Conservation (phyloP, 2,113 vertebrate genomes). For the Spilogale gracilis region DNA sequence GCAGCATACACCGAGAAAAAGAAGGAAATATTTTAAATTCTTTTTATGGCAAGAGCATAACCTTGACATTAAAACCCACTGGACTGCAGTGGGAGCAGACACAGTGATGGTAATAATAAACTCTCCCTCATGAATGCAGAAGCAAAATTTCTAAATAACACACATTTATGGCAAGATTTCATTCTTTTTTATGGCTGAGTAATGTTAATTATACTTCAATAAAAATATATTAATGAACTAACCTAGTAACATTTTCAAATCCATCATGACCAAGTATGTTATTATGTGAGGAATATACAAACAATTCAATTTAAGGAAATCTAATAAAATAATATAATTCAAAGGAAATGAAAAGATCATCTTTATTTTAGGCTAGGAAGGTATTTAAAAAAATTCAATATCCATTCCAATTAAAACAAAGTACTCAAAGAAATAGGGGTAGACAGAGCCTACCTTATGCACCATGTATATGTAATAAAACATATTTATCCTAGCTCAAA, state of each 20-base stretch:
- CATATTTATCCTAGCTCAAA: background rate
- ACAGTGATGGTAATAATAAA: accelerated
- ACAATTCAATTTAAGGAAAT: background rate
- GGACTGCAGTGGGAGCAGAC: accelerated
- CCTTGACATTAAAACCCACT: background rate
- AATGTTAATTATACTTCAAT: background rate
- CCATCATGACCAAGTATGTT: background rate
- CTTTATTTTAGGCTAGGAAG: background rate
- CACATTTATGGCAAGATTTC: background rate
- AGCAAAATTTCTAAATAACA: background rate
- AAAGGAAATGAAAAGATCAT: background rate
- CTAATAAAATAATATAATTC: background rate
- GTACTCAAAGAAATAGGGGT: background rate
- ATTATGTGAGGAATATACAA: background rate
- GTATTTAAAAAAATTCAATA: background rate
- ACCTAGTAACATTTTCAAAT: background rate
- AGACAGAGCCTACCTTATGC: background rate
- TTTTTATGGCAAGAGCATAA: background rate
- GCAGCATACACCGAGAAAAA: background rate
- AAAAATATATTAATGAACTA: background rate
- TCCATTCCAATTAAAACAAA: background rate
- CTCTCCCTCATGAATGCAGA: background rate
- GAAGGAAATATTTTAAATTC: background rate
- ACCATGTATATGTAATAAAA: accelerated
- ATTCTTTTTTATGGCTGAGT: background rate